Conservation (phyloP, 2,888 invertebrate genomes). For the Sisyra nigra region DNA sequence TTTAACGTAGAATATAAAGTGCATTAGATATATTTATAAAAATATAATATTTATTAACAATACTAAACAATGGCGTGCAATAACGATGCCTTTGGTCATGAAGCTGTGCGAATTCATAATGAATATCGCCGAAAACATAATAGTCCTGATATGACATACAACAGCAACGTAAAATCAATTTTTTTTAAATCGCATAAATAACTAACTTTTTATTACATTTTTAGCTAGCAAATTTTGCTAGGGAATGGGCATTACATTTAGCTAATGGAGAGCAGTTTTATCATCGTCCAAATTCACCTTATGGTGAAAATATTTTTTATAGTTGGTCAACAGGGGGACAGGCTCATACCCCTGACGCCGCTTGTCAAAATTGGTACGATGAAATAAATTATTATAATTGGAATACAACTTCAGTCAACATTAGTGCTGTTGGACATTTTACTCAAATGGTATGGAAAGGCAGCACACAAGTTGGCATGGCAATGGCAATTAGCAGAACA, state of each 20-base stretch:
- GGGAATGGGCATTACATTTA: conserved; percentile 55
- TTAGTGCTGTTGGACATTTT: conserved; percentile 35
- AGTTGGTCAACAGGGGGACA: conserved; percentile 37
- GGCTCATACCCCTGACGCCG: conserved; percentile 32
- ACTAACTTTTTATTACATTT: conserved; percentile 1
- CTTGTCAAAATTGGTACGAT: conserved; percentile 40
- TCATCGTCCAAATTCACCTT: conserved; percentile 45
- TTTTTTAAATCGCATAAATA: neutral
- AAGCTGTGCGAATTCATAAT: conserved; percentile 30
- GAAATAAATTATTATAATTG: conserved; percentile 36
- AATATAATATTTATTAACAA: too few species aligned
- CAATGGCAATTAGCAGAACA: conserved; percentile 50
- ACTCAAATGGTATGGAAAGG: conserved; percentile 59
- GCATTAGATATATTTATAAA: too few species aligned
- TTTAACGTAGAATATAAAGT: too few species aligned
- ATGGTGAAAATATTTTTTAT: conserved; percentile 41
- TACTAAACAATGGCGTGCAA: conserved; percentile 13
- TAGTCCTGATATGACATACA: conserved; percentile 21
- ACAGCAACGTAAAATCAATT: conserved; percentile 4
- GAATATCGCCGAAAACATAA: conserved; percentile 26
- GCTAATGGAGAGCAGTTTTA: conserved; percentile 45
- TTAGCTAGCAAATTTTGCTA: conserved; percentile 42
- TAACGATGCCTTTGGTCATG: conserved; percentile 22
- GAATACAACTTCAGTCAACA: conserved; percentile 25
- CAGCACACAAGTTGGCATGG: conserved; percentile 52